Conservation (phyloP, 35 echinoderm and acorn worm genomes). For the Patiria miniata region DNA sequence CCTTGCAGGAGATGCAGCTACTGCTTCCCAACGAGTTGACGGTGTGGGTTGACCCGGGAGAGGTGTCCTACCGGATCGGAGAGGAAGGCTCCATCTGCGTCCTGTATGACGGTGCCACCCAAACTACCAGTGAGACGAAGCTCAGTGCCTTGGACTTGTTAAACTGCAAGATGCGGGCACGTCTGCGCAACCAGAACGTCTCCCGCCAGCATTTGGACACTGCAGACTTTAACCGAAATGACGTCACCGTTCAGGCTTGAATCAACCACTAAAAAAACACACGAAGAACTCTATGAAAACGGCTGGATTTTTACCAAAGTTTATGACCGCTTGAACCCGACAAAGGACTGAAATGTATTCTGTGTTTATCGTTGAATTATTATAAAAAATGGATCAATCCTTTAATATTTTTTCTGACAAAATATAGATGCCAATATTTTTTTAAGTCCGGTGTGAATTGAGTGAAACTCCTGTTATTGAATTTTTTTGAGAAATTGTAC, state of each 20-base stretch:
- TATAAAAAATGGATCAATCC: not conserved
- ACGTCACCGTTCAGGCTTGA: not conserved
- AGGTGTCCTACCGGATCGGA: constrained; percentile 74
- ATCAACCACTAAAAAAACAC: not conserved
- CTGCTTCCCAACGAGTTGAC: constrained; percentile 61
- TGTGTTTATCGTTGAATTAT: not conserved
- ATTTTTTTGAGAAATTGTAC: too few species aligned
- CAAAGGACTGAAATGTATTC: constrained; percentile 27
- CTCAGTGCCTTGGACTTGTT: constrained; percentile 14
- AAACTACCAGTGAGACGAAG: constrained; percentile 26
- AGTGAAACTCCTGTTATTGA: too few species aligned
- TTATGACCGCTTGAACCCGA: not conserved
- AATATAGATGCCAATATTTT: constrained; percentile 1
- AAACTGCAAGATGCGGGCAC: constrained; percentile 4
- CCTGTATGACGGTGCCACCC: constrained; percentile 53
- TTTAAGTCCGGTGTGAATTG: too few species aligned
- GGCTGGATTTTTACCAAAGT: constrained; percentile 3
- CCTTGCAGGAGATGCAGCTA: constrained; percentile 28
- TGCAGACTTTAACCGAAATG: constrained; percentile 11
- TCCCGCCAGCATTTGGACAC: not conserved
- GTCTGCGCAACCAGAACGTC: not conserved
- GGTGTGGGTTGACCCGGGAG: constrained; percentile 72
- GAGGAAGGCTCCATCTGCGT: constrained; percentile 80
- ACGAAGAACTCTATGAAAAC: too few species aligned
- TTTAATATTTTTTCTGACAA: constrained; percentile 25